Conservation (phyloP, 2,113 vertebrate genomes). For the Paradisaea rubra region DNA sequence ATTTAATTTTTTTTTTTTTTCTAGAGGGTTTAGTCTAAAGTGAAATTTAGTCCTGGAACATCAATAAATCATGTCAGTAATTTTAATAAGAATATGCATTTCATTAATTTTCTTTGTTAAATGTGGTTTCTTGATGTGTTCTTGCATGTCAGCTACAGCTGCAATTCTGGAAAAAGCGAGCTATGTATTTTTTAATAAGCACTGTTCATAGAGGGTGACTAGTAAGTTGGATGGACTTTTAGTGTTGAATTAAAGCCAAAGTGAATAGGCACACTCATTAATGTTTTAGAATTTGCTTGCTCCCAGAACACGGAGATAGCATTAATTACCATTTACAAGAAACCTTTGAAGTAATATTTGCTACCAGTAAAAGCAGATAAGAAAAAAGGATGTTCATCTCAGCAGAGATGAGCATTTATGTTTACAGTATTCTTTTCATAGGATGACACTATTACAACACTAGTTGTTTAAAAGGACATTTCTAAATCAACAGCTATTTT, state of each 20-base stretch:
- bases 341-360: slow-evolving; percentile 9
- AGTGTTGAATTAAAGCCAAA: not conserved
- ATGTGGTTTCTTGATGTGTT: not conserved
- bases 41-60: not conserved
- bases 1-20: not conserved
- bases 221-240: not conserved
- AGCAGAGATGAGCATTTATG: not conserved
- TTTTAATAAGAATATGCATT: not conserved
- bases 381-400: not conserved
- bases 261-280: not conserved
- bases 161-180: not conserved
- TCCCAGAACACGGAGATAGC: not conserved
- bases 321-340: not conserved
- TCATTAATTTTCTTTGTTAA: not conserved
- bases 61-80: not conserved
- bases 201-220: not conserved
- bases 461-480: not conserved
- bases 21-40: not conserved
- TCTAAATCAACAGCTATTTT: slow-evolving; percentile 2
- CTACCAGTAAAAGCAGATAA: not conserved
- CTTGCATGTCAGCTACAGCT: not conserved
- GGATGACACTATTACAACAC: not conserved
- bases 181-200: not conserved
- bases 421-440: not conserved
- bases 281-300: not conserved